Conservation (phyloP, 2,113 vertebrate species). For the Sinocyclocheilus anshuiensis region DNA sequence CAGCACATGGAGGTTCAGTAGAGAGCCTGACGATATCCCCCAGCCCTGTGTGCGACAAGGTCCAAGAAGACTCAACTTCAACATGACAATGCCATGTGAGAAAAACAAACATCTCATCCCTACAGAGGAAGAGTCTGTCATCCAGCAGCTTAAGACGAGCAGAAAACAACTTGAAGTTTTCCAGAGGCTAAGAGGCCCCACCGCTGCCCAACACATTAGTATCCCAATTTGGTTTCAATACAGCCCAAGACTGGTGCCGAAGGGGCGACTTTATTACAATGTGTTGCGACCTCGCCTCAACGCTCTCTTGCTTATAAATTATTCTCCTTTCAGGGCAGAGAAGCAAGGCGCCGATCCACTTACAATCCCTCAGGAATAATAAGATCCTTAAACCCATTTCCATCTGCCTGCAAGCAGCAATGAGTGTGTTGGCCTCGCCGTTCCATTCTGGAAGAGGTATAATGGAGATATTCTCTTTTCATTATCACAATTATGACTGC, state of each 20-base stretch:
- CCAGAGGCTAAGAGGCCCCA: background rate
- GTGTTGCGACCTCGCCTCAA: slow-evolving; percentile 36
- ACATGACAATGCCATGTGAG: background rate
- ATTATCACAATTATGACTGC: slow-evolving; percentile 40
- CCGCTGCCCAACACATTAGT: slow-evolving; percentile 33
- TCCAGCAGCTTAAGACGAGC: background rate
- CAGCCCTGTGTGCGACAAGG: slow-evolving; percentile 27
- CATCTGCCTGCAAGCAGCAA: slow-evolving; percentile 32
- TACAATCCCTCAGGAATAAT: slow-evolving; percentile 45
- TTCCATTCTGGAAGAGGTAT: slow-evolving; percentile 14
- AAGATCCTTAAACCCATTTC: slow-evolving; percentile 37
- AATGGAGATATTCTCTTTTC: slow-evolving; percentile 44
- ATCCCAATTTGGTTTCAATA: slow-evolving; percentile 53
- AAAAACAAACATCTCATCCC: slow-evolving; percentile 44
- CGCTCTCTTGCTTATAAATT: slow-evolving; percentile 32
- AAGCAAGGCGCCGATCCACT: slow-evolving; percentile 9
- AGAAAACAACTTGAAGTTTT: slow-evolving; percentile 23
- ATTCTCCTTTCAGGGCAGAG: slow-evolving; percentile 34
- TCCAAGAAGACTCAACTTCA: slow-evolving; percentile 39
- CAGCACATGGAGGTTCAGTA: slow-evolving; percentile 23
- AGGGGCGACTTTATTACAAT: slow-evolving; percentile 38
- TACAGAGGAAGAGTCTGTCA: slow-evolving; percentile 6
- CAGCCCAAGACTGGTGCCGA: slow-evolving; percentile 18
- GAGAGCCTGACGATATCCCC: slow-evolving; percentile 19
- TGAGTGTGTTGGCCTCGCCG: background rate